A percentile compares a stretch with the other conserved stretches of the same genome.
These are phyloP conservation scores for Aplysina aerophoba DNA, from an alignment of 37 sponge, comb jelly and placozoan species.

Conservation along the genomic window DNA sequence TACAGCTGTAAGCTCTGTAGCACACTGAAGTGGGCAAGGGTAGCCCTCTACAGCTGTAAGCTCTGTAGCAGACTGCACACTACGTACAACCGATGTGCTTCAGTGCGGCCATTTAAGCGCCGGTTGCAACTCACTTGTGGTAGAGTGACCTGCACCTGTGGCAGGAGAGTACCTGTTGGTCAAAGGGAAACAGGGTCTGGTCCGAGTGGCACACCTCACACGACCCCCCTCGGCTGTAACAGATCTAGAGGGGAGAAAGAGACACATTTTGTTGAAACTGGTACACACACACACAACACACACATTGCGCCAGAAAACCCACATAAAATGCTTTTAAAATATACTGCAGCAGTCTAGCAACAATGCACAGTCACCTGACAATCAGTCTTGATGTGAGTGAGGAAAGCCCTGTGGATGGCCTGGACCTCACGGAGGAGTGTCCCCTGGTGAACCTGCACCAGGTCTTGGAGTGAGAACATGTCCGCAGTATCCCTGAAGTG, in stretches of 20 bases:
- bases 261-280: not conserved
- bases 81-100: too few relatives aligned
- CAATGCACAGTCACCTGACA: constrained; percentile 54
- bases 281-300: not conserved
- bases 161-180: constrained; percentile 49
- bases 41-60: too few relatives aligned
- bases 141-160: constrained; percentile 52
- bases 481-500: constrained; percentile 75
- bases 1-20: too few relatives aligned
- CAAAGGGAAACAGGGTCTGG: constrained; percentile 77
- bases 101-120: not conserved
- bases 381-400: constrained; percentile 63
- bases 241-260: constrained; percentile 34
- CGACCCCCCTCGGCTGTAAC: constrained; percentile 44
- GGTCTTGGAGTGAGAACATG: constrained; percentile 78
- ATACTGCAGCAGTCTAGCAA: too few relatives aligned
- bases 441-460: constrained; percentile 65
- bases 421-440: constrained; percentile 62
- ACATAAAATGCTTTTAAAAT: not conserved
- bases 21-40: too few relatives aligned
- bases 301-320: not conserved
- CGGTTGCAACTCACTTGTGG: constrained; percentile 56
- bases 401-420: constrained; percentile 52
- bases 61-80: too few relatives aligned
- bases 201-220: constrained; percentile 71